A percentile compares a stretch with the other conserved stretches of the same genome.
Conservation (phyloP, 2,888 invertebrate species). For the Chydorus sphaericus region DNA sequence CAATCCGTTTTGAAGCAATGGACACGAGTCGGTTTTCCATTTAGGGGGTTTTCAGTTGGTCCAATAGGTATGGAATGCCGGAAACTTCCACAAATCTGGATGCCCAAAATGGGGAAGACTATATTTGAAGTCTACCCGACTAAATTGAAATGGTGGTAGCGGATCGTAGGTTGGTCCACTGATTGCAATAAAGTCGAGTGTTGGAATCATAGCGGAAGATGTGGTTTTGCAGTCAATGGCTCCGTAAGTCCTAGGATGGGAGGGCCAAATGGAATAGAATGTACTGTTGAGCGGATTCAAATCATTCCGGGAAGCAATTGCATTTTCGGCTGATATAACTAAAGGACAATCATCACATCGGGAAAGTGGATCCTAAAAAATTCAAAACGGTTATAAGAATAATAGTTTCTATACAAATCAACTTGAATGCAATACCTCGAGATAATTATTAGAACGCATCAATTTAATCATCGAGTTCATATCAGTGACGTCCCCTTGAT, state of each 20-base stretch:
- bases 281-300: slow-evolving; percentile 51
- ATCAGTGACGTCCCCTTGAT: slow-evolving; percentile 40
- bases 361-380: slow-evolving; percentile 47
- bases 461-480: slow-evolving; percentile 40
- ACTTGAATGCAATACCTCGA: too few relatives aligned
- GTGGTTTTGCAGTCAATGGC: slow-evolving; percentile 53
- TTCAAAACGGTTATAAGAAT: too few relatives aligned
- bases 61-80: slow-evolving; percentile 38
- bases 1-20: too few relatives aligned
- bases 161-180: slow-evolving; percentile 41
- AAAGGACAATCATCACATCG: slow-evolving; percentile 42
- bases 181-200: slow-evolving; percentile 40
- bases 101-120: slow-evolving; percentile 50
- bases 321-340: slow-evolving; percentile 54
- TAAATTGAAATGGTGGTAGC: slow-evolving; percentile 61
- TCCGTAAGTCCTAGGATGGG: slow-evolving; percentile 51
- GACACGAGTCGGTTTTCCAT: too few relatives aligned
- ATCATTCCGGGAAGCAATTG: slow-evolving; percentile 52
- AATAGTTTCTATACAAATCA: too few relatives aligned
- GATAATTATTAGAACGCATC: slow-evolving; percentile 54
- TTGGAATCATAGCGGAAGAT: slow-evolving; percentile 27
- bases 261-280: slow-evolving; percentile 49
- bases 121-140: slow-evolving; percentile 47
- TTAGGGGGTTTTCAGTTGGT: too few relatives aligned
- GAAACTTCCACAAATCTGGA: slow-evolving; percentile 58